phyloP scores from a whole-genome alignment of 2,888 invertebrate genomes.

The Eupithecia tripunctaria region DNA sequence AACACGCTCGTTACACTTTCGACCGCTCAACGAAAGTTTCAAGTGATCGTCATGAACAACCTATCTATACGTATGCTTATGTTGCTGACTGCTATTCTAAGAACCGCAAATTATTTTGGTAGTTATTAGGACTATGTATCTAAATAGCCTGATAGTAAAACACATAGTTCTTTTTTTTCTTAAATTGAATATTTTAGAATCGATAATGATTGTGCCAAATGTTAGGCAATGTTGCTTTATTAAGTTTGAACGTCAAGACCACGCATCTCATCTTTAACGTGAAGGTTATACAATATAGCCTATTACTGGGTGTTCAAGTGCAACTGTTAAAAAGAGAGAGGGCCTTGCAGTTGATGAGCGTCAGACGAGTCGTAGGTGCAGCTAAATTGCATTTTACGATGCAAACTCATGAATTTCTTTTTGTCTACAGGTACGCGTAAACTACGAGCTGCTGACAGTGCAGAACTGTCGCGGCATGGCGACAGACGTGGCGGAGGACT shows the following conservation, averaged over 20 bases:
- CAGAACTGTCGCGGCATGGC: slow-evolving; percentile 77
- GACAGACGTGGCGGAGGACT: slow-evolving; percentile 79
- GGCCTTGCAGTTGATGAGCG: slow-evolving; percentile 61
- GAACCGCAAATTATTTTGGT: not conserved
- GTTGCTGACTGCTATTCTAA: not conserved
- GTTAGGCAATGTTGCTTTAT: not conserved
- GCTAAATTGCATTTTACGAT: slow-evolving; percentile 69
- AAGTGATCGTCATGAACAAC: slow-evolving; percentile 61
- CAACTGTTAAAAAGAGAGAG: slow-evolving; percentile 80
- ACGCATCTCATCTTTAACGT: slow-evolving; percentile 13
- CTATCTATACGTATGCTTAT: slow-evolving; percentile 30
- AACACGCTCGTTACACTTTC: slow-evolving; percentile 81
- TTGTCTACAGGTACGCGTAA: slow-evolving; percentile 73
- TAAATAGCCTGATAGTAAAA: not conserved
- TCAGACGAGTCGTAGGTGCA: slow-evolving; percentile 60
- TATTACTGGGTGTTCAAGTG: slow-evolving; percentile 65
- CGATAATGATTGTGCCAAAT: not conserved
- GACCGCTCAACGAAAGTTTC: slow-evolving; percentile 77
- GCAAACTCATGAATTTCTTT: slow-evolving; percentile 70
- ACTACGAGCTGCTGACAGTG: slow-evolving; percentile 62
- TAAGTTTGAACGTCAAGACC: not conserved
- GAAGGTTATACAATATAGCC: slow-evolving; percentile 44
- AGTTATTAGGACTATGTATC: not conserved
- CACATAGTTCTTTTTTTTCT: too few species aligned
- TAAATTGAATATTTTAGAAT: not conserved